Base-by-base conservation (phyloP, 2,888 invertebrate species). In the Cordilura impudica region DNA sequence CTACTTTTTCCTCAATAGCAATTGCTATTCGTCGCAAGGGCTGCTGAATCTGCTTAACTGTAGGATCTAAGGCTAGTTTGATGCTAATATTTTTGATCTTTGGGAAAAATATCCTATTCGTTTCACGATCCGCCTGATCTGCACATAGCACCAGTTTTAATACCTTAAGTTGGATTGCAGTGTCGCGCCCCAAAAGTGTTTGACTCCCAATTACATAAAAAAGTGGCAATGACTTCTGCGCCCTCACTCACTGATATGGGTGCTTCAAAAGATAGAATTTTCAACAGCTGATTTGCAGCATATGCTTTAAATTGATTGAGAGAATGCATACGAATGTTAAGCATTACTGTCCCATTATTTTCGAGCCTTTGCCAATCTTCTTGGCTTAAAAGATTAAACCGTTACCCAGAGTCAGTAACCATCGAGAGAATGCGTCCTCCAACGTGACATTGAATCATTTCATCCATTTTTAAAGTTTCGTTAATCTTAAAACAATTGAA, bases 401-500 rank as follows among this genome's bases (percentile, higher is more conserved):
- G 35, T 6, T 63, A 76, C 5, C 73, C 73, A 5, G 67, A 76
- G 16, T 76, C 72, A 4, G 75, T 81, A 6, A 72, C 12, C 73
- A 78, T 75, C 4, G 26, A 26, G 26, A 49, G 18, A 2, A n/a
- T 12, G 8, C 14, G 26, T 2, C 60, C 53, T 0, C 18, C 61
- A n/a, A n/a, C n/a, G n/a, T n/a, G n/a, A n/a, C n/a, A n/a, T n/a
- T 10, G 14, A 53, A 71, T 71, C 12, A 43, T 21, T 51, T 70
- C 60, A 26, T 61, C 45, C 65, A 35, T 65, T 21, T 26, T 16
- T 18, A 6, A 21, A 2, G 19, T 21, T 21, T 39, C 26, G 10
- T n/a, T 5, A 45, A 67, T 56, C 26, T 56, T 56, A 3, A 67
- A 67, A 23, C 65, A 65, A 16, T 65, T 18, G 12, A 49, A 31